Conservation (phyloP, 35 echinoderm and acorn worm species). For the Ophiothrix spiculata region DNA sequence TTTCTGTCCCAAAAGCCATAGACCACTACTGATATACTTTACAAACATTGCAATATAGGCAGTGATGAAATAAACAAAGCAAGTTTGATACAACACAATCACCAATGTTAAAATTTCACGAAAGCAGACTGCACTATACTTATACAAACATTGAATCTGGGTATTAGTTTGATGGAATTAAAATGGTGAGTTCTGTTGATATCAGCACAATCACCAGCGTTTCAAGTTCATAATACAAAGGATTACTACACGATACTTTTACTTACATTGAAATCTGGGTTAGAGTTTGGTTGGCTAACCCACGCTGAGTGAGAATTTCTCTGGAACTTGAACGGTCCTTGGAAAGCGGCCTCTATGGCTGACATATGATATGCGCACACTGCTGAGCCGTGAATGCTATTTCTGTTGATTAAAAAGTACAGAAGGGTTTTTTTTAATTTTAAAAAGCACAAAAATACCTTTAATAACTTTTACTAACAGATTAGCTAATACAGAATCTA, state of each 20-base stretch:
- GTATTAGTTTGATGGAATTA: too few relatives aligned
- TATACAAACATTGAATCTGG: too few relatives aligned
- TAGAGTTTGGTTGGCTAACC: constrained; percentile 68
- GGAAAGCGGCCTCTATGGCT: constrained; percentile 75
- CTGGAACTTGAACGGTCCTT: constrained; percentile 88
- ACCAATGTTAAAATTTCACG: too few relatives aligned
- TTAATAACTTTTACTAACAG: background rate
- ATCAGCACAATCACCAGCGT: too few relatives aligned
- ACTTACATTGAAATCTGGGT: constrained; percentile 85
- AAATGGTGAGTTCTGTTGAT: too few relatives aligned
- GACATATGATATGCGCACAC: constrained; percentile 65
- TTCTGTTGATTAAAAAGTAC: constrained; percentile 44
- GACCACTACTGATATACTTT: too few relatives aligned
- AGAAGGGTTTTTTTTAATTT: background rate
- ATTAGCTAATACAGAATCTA: background rate
- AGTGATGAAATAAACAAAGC: too few relatives aligned
- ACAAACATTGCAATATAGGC: too few relatives aligned
- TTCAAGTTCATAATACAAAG: too few relatives aligned
- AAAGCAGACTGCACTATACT: too few relatives aligned
- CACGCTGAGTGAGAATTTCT: constrained; percentile 78
- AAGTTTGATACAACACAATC: too few relatives aligned
- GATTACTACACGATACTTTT: background rate
- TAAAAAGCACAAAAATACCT: background rate
- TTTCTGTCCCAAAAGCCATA: too few relatives aligned
- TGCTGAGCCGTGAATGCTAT: constrained; percentile 79